These are phyloP conservation scores for Ditylenchus dipsaci DNA, from an alignment of 1,140 invertebrate species.

Conservation along the genomic window DNA sequence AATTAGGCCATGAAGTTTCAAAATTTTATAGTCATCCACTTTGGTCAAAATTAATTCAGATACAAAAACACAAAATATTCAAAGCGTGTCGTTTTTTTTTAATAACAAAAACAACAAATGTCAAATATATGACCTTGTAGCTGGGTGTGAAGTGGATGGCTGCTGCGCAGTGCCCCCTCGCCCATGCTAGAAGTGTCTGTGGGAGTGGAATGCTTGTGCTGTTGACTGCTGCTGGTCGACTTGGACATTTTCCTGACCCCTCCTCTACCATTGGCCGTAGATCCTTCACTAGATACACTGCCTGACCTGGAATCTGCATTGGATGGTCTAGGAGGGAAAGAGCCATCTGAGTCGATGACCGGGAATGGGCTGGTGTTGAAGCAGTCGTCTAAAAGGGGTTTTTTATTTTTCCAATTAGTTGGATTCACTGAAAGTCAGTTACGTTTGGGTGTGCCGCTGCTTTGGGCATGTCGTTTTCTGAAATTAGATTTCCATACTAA, in stretches of 20 bases:
- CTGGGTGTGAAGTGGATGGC: constrained; percentile 26
- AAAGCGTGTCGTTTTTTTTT: too few relatives aligned
- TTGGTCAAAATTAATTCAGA: too few relatives aligned
- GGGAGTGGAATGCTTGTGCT: background rate
- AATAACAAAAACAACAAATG: too few relatives aligned
- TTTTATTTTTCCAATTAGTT: constrained; percentile 1
- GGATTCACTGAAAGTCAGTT: background rate
- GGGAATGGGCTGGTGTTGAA: constrained; percentile 16
- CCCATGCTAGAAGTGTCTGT: background rate
- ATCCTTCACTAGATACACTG: background rate
- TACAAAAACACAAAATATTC: too few relatives aligned
- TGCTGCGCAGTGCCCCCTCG: background rate
- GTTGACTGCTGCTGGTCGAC: background rate
- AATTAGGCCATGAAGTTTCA: too few relatives aligned
- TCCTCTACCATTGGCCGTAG: background rate
- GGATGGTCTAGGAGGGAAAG: background rate
- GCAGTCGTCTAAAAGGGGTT: constrained; percentile 8
- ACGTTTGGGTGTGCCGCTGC: constrained; percentile 1
- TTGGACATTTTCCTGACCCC: background rate
- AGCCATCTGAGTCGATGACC: constrained; percentile 12
- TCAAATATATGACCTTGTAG: too few relatives aligned
- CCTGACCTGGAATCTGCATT: background rate
- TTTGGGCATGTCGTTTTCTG: too few relatives aligned
- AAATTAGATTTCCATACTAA: too few relatives aligned
- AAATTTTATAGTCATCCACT: too few relatives aligned